phyloP scores from a whole-genome alignment of 2,797 vertebrate species.

The Gymnoscopelus braueri region DNA sequence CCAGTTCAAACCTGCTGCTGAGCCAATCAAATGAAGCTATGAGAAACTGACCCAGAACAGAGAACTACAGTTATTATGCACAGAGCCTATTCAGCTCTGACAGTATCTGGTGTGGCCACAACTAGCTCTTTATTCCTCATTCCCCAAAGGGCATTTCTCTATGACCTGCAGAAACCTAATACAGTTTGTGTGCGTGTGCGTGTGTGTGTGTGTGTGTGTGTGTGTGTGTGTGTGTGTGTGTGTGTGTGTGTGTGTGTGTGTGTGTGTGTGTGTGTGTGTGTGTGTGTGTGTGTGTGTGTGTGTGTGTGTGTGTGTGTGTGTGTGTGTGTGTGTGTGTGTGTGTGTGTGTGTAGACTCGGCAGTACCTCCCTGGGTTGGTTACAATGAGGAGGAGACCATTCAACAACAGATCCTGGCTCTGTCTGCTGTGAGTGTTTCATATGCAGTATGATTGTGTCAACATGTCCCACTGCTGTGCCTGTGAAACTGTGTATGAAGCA shows the following conservation, averaged over 20 bases:
- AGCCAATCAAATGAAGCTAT: no score
- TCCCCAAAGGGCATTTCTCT: no score
- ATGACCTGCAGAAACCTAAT: no score
- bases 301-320: neutral
- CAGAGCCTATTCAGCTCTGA: no score
- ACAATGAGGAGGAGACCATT: constrained; percentile 96
- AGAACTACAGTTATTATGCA: no score
- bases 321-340: neutral
- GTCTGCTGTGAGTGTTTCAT: constrained; percentile 89
- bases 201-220: no score
- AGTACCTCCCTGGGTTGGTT: constrained; percentile 95
- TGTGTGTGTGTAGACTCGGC: constrained; percentile 83
- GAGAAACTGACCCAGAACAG: no score
- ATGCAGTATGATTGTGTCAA: neutral
- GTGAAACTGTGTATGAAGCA: neutral
- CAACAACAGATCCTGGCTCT: constrained; percentile 96
- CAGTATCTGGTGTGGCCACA: no score
- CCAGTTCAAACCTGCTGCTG: no score
- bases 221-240: neutral
- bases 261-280: no score
- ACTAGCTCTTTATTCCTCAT: no score
- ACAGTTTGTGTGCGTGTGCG: no score
- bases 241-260: neutral
- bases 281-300: neutral
- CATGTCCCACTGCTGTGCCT: neutral